Evolutionary conservation across 2,797 vertebrate species (phyloP), one percentile per base, ranked within the genome.

Genomic region (Chiloscyllium punctatum): DNA sequence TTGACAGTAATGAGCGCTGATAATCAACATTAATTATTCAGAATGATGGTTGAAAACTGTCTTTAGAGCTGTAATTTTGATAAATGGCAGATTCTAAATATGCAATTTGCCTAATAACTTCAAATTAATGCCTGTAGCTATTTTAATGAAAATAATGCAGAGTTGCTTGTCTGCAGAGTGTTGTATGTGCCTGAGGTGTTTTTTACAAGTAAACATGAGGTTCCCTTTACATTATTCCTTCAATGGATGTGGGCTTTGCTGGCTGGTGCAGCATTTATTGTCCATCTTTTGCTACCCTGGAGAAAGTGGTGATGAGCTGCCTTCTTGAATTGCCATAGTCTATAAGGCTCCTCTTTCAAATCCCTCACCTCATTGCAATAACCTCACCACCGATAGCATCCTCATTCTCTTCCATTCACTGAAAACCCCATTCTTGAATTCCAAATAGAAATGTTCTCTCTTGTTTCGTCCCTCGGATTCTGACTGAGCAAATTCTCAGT

Each of bases 101-200:
- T 77, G 94, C 69, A 95, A 95, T 95, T 95, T 53, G 71, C 27
- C 72, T 95, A 77, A 95, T 95, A 74, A 71, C 71, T 95, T 72
- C 69, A 74, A 95, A 77, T 95, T 95, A 95, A 77, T 95, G 71
- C 69, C 27, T 95, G 71, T 51, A 77, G 94, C 74, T 94, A 72
- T 94, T 95, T 95, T 95, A 95, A 95, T 95, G 71, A 95, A 95
- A 95, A 72, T 57, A 95, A 77, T 95, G 21, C 94, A 94, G 69
- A 27, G 23, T 25, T 48, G 23, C 68, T 91, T n/a, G 53, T 66
- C 88, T 16, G 18, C 88, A 57, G 11, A 53, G 42, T 7, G 21
- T 53, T 27, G 27, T 33, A 77, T 21, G 5, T 57, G 48, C 51
- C 42, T 77, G 71, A 51, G 42, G 27, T 21, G 27, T 3, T 8